phyloP scores from a whole-genome alignment of 2,113 vertebrate genomes.

The Hippocampus mohnikei region DNA sequence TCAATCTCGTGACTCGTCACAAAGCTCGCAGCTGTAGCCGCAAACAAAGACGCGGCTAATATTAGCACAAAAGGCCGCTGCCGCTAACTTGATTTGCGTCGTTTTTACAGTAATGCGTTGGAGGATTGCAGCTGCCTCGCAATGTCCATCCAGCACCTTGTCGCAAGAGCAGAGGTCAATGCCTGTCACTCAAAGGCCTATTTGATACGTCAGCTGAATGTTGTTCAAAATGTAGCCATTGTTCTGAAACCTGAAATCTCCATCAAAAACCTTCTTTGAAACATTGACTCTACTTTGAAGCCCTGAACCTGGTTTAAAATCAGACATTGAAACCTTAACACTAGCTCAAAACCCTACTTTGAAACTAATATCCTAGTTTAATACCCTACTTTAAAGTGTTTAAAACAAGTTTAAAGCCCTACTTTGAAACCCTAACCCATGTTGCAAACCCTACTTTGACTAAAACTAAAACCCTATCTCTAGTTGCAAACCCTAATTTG shows the following conservation, averaged over 20 bases:
- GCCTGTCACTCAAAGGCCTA: conserved; percentile 38
- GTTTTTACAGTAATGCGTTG: conserved; percentile 56
- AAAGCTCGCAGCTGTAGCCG: conserved; percentile 28
- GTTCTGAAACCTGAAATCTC: not conserved
- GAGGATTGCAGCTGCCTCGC: conserved; percentile 51
- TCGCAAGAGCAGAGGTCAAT: conserved; percentile 48
- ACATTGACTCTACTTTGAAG: too few relatives aligned
- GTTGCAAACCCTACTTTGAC: too few relatives aligned
- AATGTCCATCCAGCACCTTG: conserved; percentile 37
- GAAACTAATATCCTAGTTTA: too few relatives aligned
- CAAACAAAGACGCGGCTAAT: conserved; percentile 45
- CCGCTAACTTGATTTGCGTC: conserved; percentile 53
- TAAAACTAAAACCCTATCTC: too few relatives aligned
- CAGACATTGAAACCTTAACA: too few relatives aligned
- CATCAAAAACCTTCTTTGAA: too few relatives aligned
- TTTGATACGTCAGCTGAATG: conserved; percentile 31
- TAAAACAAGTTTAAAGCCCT: too few relatives aligned
- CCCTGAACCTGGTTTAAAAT: too few relatives aligned
- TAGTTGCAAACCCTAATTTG: too few relatives aligned
- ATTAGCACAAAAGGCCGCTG: conserved; percentile 41
- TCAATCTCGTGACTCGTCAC: conserved; percentile 26
- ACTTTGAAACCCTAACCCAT: too few relatives aligned
- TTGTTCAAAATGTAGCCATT: conserved; percentile 21
- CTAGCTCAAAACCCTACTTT: too few relatives aligned
- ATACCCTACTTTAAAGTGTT: too few relatives aligned